phyloP scores from a whole-genome alignment of 2,113 vertebrate species.

The Solea solea region DNA sequence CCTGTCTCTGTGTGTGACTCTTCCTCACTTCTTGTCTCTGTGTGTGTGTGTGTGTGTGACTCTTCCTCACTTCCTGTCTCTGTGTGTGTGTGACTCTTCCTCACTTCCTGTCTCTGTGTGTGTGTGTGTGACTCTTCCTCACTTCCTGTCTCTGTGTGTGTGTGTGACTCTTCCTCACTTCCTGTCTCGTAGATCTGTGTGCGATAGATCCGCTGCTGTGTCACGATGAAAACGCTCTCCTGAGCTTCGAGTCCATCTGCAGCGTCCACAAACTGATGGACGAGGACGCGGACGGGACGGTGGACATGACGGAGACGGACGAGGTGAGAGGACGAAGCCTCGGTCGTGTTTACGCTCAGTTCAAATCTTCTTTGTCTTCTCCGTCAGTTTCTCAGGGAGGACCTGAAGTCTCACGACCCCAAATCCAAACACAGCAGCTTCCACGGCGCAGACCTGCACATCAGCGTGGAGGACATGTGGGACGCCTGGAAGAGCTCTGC shows the following conservation, averaged over 20 bases:
- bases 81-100: not conserved
- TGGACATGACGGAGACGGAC: slow-evolving; percentile 91
- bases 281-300: slow-evolving; percentile 92
- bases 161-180: too few relatives aligned
- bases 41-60: too few relatives aligned
- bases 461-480: slow-evolving; percentile 96
- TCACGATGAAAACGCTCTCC: slow-evolving; percentile 85
- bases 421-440: slow-evolving; percentile 93
- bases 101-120: not conserved
- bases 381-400: slow-evolving; percentile 90
- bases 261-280: slow-evolving; percentile 96
- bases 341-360: too few relatives aligned
- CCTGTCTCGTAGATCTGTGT: slow-evolving; percentile 85
- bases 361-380: not conserved
- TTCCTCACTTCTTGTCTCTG: too few relatives aligned
- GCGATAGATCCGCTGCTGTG: slow-evolving; percentile 85
- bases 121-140: not conserved
- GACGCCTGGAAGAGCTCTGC: slow-evolving; percentile 90
- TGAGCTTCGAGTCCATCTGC: slow-evolving; percentile 92
- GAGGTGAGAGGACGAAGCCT: slow-evolving; percentile 79
- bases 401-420: slow-evolving; percentile 89
- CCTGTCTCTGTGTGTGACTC: too few relatives aligned
- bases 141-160: not conserved
- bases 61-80: too few relatives aligned
- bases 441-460: slow-evolving; percentile 91